These are phyloP conservation scores for Tiliacea citrago DNA, from an alignment of 2,888 invertebrate genomes.

Conservation along the genomic window DNA sequence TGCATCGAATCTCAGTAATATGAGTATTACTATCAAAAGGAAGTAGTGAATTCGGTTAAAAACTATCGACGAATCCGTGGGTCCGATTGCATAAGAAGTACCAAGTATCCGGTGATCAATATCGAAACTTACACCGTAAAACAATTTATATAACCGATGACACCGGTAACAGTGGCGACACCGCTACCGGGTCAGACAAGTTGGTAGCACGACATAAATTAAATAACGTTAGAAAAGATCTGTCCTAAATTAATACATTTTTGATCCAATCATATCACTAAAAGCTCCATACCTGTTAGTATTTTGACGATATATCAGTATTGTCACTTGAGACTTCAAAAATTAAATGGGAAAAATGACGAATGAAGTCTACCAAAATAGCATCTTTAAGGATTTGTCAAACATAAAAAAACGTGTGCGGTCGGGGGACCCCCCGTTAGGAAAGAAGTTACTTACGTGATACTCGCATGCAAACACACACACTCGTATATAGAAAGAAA, in stretches of 20 bases:
- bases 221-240: neutral
- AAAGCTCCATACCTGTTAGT: neutral
- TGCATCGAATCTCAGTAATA: neutral
- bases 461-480: too few relatives aligned
- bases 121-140: slow-evolving; percentile 30
- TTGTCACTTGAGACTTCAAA: neutral
- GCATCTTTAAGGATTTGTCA: neutral
- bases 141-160: slow-evolving; percentile 20
- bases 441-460: too few relatives aligned
- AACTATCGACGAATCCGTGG: neutral
- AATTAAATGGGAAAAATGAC: neutral
- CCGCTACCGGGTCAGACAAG: slow-evolving; percentile 28
- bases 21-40: slow-evolving; percentile 14
- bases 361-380: neutral
- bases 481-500: too few relatives aligned
- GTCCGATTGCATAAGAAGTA: slow-evolving; percentile 19
- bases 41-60: slow-evolving; percentile 19
- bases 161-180: neutral
- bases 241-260: neutral
- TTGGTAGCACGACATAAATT: neutral
- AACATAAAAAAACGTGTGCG: neutral
- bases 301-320: neutral
- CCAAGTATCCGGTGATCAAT: slow-evolving; percentile 20
- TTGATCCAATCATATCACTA: neutral
- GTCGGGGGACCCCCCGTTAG: too few relatives aligned